A percentile compares a stretch with the other conserved stretches of the same genome.
These are phyloP conservation scores for Meandrina meandrites DNA, from an alignment of 92 coral and sea anemone species.

Conservation along the genomic window DNA sequence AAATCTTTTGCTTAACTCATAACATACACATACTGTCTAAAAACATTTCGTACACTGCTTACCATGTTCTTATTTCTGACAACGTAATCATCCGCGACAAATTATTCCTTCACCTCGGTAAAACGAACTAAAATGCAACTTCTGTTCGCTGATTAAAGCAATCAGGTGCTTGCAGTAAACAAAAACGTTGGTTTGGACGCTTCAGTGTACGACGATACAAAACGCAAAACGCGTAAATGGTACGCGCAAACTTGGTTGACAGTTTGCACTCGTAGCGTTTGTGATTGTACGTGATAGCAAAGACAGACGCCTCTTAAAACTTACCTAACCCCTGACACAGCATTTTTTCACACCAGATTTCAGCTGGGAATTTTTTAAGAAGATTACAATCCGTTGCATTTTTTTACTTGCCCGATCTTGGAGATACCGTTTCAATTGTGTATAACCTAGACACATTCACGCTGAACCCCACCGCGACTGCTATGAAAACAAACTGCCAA, in stretches of 20 bases:
- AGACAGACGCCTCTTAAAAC: neutral
- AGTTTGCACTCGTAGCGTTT: neutral
- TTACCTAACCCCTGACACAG: constrained; percentile 20
- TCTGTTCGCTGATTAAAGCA: neutral
- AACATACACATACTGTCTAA: neutral
- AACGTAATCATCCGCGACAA: constrained; percentile 12
- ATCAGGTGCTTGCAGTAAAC: neutral
- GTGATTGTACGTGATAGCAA: neutral
- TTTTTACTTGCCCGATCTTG: neutral
- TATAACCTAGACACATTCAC: neutral
- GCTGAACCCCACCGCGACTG: neutral
- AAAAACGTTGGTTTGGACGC: neutral
- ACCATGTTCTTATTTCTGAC: constrained; percentile 14
- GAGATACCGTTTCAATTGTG: constrained; percentile 6
- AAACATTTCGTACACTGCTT: neutral
- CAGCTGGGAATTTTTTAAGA: constrained; percentile 1
- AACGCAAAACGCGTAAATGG: neutral
- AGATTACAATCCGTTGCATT: constrained; percentile 28
- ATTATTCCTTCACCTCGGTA: neutral
- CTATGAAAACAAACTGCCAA: neutral
- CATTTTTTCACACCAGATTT: neutral
- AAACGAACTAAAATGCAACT: constrained; percentile 19
- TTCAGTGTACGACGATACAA: neutral
- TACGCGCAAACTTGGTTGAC: neutral
- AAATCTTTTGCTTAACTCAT: neutral